A percentile compares a stretch with the other conserved stretches of the same genome.
Evolutionary conservation across 2,113 vertebrate genomes (phyloP).

Genomic region (Clarias magur): DNA sequence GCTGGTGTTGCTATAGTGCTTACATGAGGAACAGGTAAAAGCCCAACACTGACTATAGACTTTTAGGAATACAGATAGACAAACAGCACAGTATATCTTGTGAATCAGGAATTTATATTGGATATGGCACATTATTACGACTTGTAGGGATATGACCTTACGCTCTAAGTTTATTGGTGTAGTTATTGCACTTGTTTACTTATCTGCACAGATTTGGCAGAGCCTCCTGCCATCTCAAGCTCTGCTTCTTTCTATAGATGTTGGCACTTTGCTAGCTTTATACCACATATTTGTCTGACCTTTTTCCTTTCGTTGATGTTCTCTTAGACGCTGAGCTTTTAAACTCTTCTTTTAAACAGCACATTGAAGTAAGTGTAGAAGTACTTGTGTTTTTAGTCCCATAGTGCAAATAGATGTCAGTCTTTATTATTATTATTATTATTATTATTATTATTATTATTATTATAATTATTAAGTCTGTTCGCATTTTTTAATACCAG

Average conservation of each 20-base stretch:
- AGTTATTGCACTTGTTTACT: background rate
- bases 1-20: slow-evolving; percentile 13
- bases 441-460: background rate
- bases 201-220: background rate
- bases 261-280: background rate
- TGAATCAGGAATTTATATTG: background rate
- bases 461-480: background rate
- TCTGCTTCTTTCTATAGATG: background rate
- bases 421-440: background rate
- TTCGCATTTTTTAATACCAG: background rate
- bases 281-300: background rate
- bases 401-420: background rate
- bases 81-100: background rate
- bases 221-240: background rate
- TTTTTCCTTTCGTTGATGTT: background rate
- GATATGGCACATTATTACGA: background rate
- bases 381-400: background rate
- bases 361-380: background rate
- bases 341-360: background rate
- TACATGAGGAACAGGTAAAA: slow-evolving; percentile 4
- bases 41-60: background rate
- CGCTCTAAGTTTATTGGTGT: background rate
- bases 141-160: background rate
- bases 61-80: background rate
- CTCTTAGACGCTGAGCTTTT: background rate